A percentile compares a stretch with the other conserved stretches of the same genome.
phyloP scores from a whole-genome alignment of 92 coral and sea anemone species.

The Plumapathes pennacea region DNA sequence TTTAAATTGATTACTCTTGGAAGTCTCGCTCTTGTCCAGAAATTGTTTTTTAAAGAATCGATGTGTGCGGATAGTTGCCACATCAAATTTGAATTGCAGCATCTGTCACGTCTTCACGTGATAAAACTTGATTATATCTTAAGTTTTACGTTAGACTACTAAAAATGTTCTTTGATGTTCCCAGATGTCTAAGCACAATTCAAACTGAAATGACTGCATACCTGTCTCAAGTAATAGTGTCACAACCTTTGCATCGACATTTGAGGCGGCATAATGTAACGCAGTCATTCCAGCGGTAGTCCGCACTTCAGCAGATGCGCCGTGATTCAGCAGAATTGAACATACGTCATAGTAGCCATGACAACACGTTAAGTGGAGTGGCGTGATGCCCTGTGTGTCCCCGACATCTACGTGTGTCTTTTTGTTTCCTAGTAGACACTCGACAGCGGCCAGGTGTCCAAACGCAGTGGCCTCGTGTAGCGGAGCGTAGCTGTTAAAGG shows the following conservation, averaged over 20 bases:
- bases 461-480: constrained; percentile 56
- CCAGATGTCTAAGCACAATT: too few relatives aligned
- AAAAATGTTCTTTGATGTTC: too few relatives aligned
- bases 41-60: too few relatives aligned
- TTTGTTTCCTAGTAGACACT: constrained; percentile 8
- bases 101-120: too few relatives aligned
- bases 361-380: constrained; percentile 43
- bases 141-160: too few relatives aligned
- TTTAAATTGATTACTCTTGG: too few relatives aligned
- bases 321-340: constrained; percentile 21
- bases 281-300: constrained; percentile 45
- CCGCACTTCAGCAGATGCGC: constrained; percentile 35
- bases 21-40: too few relatives aligned
- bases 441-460: constrained; percentile 37
- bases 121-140: too few relatives aligned
- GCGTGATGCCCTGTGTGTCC: constrained; percentile 36
- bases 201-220: too few relatives aligned
- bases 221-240: constrained; percentile 47
- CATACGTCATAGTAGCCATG: constrained; percentile 16
- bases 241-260: constrained; percentile 26
- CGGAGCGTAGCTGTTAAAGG: constrained; percentile 27
- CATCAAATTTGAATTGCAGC: too few relatives aligned
- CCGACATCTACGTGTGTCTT: constrained; percentile 12
- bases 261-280: constrained; percentile 43
- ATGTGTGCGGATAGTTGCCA: too few relatives aligned